Evolutionary conservation across 2,888 invertebrate genomes (phyloP).

Genomic region (Athrips mouffetella): DNA sequence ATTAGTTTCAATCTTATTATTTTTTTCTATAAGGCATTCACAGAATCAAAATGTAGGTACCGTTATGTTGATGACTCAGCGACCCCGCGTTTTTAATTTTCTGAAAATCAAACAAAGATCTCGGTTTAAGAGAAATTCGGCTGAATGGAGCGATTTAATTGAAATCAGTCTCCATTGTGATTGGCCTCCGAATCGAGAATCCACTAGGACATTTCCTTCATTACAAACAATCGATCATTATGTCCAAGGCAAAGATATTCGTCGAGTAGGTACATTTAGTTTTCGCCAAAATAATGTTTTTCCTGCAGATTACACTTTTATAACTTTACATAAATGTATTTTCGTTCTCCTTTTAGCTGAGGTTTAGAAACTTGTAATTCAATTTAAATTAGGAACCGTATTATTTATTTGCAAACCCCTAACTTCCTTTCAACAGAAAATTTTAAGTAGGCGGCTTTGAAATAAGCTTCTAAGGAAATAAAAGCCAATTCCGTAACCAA

Average conservation of each 20-base stretch:
- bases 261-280: slow-evolving; percentile 44
- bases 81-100: no score
- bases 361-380: slow-evolving; percentile 7
- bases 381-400: neutral
- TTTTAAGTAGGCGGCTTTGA: neutral
- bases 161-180: slow-evolving; percentile 28
- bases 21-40: no score
- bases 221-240: slow-evolving; percentile 60
- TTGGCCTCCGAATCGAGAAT: slow-evolving; percentile 26
- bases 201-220: slow-evolving; percentile 53
- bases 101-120: neutral
- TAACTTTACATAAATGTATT: slow-evolving; percentile 3
- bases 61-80: no score
- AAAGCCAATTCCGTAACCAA: no score
- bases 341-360: neutral
- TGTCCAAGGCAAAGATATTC: slow-evolving; percentile 42
- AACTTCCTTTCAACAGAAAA: neutral
- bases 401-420: neutral
- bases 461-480: no score
- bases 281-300: slow-evolving; percentile 37
- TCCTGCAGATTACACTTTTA: neutral
- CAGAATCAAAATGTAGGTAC: no score
- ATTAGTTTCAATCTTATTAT: no score
- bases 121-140: neutral
- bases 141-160: slow-evolving; percentile 34